Conservation (phyloP, 2,888 invertebrate genomes). For the Chrysopilus asiliformis region DNA sequence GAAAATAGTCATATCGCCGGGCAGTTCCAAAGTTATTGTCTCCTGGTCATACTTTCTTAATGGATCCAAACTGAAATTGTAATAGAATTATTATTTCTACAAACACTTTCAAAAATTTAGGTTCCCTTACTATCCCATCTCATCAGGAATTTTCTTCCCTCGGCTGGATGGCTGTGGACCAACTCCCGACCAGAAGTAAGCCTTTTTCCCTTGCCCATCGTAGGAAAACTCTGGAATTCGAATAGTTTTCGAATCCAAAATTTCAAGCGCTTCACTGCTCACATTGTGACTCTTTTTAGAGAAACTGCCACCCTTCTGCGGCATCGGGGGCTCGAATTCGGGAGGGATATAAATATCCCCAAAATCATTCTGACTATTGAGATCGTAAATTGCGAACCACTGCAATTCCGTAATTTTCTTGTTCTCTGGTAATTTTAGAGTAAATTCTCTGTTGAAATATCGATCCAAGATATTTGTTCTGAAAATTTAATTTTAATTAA, state of each 20-base stretch:
- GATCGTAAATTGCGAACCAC: slow-evolving; percentile 83
- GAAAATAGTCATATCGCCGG: slow-evolving; percentile 70
- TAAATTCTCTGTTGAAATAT: slow-evolving; percentile 78
- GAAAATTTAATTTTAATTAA: not conserved
- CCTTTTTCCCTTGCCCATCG: slow-evolving; percentile 60
- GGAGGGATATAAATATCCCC: slow-evolving; percentile 84
- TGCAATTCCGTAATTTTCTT: slow-evolving; percentile 77
- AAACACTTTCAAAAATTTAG: not conserved
- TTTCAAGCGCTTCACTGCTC: slow-evolving; percentile 55
- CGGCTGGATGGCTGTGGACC: slow-evolving; percentile 76
- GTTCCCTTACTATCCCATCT: slow-evolving; percentile 76
- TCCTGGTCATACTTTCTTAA: slow-evolving; percentile 57
- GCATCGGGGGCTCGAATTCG: slow-evolving; percentile 73
- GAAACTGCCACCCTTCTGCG: slow-evolving; percentile 44
- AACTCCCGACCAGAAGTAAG: slow-evolving; percentile 79
- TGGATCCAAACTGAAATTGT: slow-evolving; percentile 54
- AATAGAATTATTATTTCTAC: not conserved
- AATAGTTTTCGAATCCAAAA: slow-evolving; percentile 70
- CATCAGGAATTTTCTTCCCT: slow-evolving; percentile 74
- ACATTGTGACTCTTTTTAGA: slow-evolving; percentile 51
- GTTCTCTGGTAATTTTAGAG: slow-evolving; percentile 65
- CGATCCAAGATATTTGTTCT: slow-evolving; percentile 75
- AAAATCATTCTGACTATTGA: slow-evolving; percentile 73
- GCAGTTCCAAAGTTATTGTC: slow-evolving; percentile 59
- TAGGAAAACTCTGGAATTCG: slow-evolving; percentile 62